A percentile compares a stretch with the other conserved stretches of the same genome.
Evolutionary conservation across 2,113 vertebrate species (phyloP).

Genomic region (Trinectes maculatus): DNA sequence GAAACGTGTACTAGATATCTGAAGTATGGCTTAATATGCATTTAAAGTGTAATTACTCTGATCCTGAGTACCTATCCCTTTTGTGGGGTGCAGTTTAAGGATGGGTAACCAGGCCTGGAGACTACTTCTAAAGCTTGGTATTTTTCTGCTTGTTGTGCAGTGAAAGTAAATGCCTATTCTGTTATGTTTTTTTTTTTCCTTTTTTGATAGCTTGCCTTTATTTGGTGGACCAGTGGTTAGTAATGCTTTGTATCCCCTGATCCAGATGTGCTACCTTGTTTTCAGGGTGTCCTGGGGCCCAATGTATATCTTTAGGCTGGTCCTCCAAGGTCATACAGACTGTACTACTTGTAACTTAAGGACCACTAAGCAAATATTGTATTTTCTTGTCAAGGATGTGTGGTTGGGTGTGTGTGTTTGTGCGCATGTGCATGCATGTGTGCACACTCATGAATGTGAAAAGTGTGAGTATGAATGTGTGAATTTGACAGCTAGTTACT

Average conservation of each 20-base stretch:
- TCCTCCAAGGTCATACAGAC: slow-evolving; percentile 72
- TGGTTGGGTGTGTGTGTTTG: slow-evolving; percentile 15
- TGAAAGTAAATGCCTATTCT: slow-evolving; percentile 72
- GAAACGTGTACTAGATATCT: slow-evolving; percentile 61
- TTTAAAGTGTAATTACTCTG: slow-evolving; percentile 70
- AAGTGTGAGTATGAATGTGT: slow-evolving; percentile 46
- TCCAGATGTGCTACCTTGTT: slow-evolving; percentile 71
- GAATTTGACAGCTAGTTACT: slow-evolving; percentile 65
- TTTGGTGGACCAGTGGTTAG: slow-evolving; percentile 76
- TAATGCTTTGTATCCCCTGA: slow-evolving; percentile 69
- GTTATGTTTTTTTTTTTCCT: slow-evolving; percentile 4
- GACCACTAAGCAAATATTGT: slow-evolving; percentile 76
- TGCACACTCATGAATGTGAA: background rate
- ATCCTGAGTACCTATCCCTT: slow-evolving; percentile 58
- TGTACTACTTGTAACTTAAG: slow-evolving; percentile 72
- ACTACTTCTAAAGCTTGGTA: slow-evolving; percentile 66
- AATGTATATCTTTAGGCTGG: slow-evolving; percentile 77
- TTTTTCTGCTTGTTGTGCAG: slow-evolving; percentile 79
- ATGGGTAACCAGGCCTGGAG: slow-evolving; percentile 62
- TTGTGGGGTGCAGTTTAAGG: slow-evolving; percentile 57
- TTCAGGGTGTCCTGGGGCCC: slow-evolving; percentile 66
- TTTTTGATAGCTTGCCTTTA: slow-evolving; percentile 63
- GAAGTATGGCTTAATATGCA: slow-evolving; percentile 62
- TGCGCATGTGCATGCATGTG: slow-evolving; percentile 15
- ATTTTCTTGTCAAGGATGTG: slow-evolving; percentile 42